Evolutionary conservation across 2,113 vertebrate genomes (phyloP).

Genomic region (Todiramphus chloris): DNA sequence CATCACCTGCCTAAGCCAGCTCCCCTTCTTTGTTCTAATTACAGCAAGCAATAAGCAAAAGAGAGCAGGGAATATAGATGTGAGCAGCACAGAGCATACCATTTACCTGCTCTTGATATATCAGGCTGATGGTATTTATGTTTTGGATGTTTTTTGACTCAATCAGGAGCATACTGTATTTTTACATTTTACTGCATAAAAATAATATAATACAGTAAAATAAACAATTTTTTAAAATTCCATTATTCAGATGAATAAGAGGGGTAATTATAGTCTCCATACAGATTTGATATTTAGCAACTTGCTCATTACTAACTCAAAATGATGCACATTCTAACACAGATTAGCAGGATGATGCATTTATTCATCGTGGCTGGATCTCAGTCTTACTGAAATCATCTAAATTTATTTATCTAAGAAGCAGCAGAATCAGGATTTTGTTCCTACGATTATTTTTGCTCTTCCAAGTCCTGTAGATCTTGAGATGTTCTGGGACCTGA

Average conservation of each 20-base stretch:
- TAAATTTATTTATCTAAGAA: constrained; percentile 24
- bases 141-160: constrained; percentile 15
- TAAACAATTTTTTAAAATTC: background rate
- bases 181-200: background rate
- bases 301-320: background rate
- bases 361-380: background rate
- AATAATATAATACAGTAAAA: background rate
- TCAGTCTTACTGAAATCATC: background rate
- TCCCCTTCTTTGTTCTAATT: background rate
- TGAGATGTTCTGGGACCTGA: background rate
- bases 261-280: background rate
- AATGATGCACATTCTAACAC: background rate
- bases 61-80: background rate
- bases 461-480: background rate
- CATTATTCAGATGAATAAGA: background rate
- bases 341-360: background rate
- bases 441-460: background rate
- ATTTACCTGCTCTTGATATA: constrained; percentile 8
- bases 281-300: background rate
- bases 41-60: background rate
- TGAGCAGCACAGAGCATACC: background rate
- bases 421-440: background rate
- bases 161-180: constrained; percentile 17
- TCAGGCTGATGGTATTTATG: constrained; percentile 19
- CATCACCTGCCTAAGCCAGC: background rate